Base-by-base conservation (phyloP, 2,888 invertebrate species). In the Dusona sp. region DNA sequence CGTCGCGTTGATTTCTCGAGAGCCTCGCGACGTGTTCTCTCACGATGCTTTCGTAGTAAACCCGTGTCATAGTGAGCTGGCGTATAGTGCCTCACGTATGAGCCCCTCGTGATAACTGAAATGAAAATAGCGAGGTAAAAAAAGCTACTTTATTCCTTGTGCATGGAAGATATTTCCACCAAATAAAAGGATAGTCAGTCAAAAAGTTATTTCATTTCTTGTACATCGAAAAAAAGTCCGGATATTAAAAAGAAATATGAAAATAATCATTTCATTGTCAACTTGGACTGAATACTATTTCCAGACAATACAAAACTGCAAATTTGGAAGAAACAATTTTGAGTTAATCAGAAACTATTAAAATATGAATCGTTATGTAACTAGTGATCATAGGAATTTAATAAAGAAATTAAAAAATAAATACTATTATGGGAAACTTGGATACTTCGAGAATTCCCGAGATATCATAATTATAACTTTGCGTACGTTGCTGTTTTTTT, bases 31-130 rank as follows among this genome's bases (percentile, higher is more conserved):
- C 91, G 89, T 45, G 85, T 90, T 86, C 91, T 89, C 36, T 72
- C 87, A 3, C 91, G 90, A 88, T 91, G 91, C 51, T 91, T 90
- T 74, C 88, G 89, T 51, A 91, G 87, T 33, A 88, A 84, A 19
- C 87, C 89, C 11, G 89, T 91, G 87, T 91, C 91, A 86, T 91
- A 91, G 88, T 88, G 90, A 61, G 90, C 91, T n/a, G 89, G 85
- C 9, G 89, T 90, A 64, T 90, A 91, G 79, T 91, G 88, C 68
- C 84, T 90, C 86, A 91, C 88, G 85, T 91, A 91, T 61, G 90
- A 89, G 7, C 89, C 89, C 54, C 86, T 88, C n/a, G 89, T 91
- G 88, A 91, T 91, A 74, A 82, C 91, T 91, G 90, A 81, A 90
- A 88, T 13, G 83, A 72, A 68, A 51, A 67, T 51, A 75, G 78